Percentiles rank a stretch among this genome's conserved stretches.
These are phyloP conservation scores for Dinocampus coccinellae DNA, from an alignment of 2,888 invertebrate genomes.

Conservation along the genomic window DNA sequence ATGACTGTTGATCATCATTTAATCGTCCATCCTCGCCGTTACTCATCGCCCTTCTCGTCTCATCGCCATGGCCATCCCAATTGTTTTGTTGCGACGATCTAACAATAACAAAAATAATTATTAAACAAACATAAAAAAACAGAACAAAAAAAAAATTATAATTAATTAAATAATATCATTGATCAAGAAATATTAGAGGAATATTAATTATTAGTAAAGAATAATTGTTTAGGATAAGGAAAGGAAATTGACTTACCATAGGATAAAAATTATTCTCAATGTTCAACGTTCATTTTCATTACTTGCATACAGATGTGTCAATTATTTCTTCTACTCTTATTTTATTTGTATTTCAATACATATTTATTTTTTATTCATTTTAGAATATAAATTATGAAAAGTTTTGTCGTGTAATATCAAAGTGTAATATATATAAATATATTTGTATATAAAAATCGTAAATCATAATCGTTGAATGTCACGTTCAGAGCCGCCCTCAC, in stretches of 20 bases:
- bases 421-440: background rate
- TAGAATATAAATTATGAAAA: background rate
- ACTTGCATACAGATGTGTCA: too few relatives aligned
- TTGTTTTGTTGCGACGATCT: slow-evolving; percentile 4
- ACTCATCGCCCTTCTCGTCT: background rate
- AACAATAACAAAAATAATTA: background rate
- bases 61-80: background rate
- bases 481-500: background rate
- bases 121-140: background rate
- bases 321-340: too few relatives aligned
- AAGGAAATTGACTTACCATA: background rate
- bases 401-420: background rate
- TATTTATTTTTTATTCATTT: background rate
- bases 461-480: background rate
- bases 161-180: background rate
- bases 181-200: background rate
- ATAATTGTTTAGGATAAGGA: background rate
- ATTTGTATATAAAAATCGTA: background rate
- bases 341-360: too few relatives aligned
- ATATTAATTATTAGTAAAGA: background rate
- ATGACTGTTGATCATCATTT: background rate
- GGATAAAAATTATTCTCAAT: background rate
- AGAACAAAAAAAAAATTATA: background rate
- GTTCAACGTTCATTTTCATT: too few relatives aligned
- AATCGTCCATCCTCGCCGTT: background rate